These are phyloP conservation scores for Dasypus novemcinctus DNA, from an alignment of 2,113 vertebrate genomes.

Conservation along the genomic window DNA sequence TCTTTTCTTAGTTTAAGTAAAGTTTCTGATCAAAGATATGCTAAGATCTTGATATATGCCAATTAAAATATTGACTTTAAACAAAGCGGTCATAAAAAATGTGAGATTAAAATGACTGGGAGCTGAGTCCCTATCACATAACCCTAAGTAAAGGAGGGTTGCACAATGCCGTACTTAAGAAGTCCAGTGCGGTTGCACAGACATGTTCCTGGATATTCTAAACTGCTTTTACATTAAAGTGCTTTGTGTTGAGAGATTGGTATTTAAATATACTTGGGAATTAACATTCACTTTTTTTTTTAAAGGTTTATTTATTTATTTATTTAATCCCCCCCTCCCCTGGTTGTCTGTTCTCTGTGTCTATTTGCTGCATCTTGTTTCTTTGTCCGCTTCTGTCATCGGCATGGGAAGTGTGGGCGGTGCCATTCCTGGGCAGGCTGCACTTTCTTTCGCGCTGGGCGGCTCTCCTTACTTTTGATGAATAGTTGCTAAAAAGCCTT, in stretches of 20 bases:
- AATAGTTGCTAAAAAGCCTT: constrained; percentile 55
- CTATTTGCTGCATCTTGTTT: no score
- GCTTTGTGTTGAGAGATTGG: constrained; percentile 35
- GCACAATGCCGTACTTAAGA: neutral
- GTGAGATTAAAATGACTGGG: constrained; percentile 66
- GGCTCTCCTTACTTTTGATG: no score
- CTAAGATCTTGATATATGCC: constrained; percentile 67
- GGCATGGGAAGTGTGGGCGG: no score
- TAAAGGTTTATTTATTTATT: no score
- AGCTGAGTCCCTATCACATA: constrained; percentile 63
- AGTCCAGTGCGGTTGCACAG: neutral
- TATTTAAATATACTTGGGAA: constrained; percentile 50
- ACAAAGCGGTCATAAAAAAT: constrained; percentile 73
- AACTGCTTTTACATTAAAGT: constrained; percentile 40
- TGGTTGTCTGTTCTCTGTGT: no score
- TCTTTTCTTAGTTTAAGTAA: constrained; percentile 65
- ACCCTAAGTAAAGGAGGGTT: constrained; percentile 54
- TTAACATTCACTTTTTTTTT: constrained; percentile 66
- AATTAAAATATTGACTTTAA: constrained; percentile 79
- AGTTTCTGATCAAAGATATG: constrained; percentile 48
- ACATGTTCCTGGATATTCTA: constrained; percentile 10
- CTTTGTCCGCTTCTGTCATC: no score
- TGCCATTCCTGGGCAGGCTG: no score
- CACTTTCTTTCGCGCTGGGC: no score
- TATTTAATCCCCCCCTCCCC: no score